Percentiles rank a stretch among this genome's conserved stretches.
Conservation (phyloP, 2,797 vertebrate species). For the Chelmon rostratus region DNA sequence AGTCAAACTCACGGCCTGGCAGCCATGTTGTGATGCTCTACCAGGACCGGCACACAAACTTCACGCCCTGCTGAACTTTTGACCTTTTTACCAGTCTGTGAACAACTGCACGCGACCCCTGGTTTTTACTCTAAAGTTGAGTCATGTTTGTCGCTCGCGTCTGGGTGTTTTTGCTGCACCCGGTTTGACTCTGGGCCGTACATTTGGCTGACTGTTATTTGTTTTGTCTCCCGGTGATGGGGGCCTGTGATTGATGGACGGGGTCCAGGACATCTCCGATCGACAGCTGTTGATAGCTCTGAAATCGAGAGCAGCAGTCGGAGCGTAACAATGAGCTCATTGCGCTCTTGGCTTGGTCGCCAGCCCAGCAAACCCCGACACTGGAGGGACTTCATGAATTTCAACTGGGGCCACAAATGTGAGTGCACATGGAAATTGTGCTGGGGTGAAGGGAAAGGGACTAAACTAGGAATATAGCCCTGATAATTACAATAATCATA, state of each 20-base stretch:
- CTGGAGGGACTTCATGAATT: slow-evolving; percentile 86
- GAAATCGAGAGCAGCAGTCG: slow-evolving; percentile 88
- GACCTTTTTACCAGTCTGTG: slow-evolving; percentile 58
- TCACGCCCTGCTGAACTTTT: slow-evolving; percentile 57
- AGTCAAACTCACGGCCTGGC: slow-evolving; percentile 50
- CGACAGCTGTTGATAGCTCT: slow-evolving; percentile 91
- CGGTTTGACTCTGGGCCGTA: slow-evolving; percentile 77
- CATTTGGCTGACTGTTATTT: slow-evolving; percentile 83
- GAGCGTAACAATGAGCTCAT: slow-evolving; percentile 90
- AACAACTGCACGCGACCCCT: slow-evolving; percentile 9
- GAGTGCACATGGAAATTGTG: slow-evolving; percentile 78
- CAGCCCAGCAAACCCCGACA: slow-evolving; percentile 82
- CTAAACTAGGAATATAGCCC: slow-evolving; percentile 58
- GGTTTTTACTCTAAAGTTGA: slow-evolving; percentile 42
- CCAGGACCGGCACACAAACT: slow-evolving; percentile 33
- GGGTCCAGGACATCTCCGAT: slow-evolving; percentile 89
- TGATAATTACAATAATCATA: slow-evolving; percentile 69
- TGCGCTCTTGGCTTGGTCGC: slow-evolving; percentile 85
- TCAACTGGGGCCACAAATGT: slow-evolving; percentile 84
- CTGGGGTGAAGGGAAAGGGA: slow-evolving; percentile 66
- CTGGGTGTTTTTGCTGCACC: slow-evolving; percentile 61
- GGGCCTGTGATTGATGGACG: slow-evolving; percentile 87
- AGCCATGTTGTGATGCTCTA: neutral
- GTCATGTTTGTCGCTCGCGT: slow-evolving; percentile 51
- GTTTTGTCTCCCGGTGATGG: slow-evolving; percentile 86